These are phyloP conservation scores for Callinectes sapidus DNA, from an alignment of 2,888 invertebrate genomes.

Conservation along the genomic window DNA sequence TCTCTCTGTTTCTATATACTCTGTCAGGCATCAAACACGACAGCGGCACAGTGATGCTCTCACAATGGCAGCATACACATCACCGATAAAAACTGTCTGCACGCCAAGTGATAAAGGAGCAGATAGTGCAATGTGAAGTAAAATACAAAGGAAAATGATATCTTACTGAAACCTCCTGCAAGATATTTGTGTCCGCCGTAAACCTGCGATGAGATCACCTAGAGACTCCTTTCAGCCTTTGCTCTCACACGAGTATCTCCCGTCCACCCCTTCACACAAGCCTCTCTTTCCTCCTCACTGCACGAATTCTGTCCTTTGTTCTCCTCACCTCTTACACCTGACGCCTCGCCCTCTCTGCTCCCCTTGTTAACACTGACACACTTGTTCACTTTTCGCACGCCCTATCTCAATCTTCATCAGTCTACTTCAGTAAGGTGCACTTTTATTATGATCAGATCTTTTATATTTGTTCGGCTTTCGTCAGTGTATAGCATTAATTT, in stretches of 20 bases:
- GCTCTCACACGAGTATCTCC: background rate
- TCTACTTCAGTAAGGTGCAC: background rate
- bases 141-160: background rate
- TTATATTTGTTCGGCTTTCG: background rate
- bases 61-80: background rate
- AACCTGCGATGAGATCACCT: background rate
- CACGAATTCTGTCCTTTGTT: background rate
- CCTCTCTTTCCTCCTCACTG: background rate
- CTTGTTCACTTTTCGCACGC: background rate
- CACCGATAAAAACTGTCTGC: background rate
- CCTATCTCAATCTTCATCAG: background rate
- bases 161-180: background rate
- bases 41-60: background rate
- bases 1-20: background rate
- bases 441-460: background rate
- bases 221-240: background rate
- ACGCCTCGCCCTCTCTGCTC: background rate
- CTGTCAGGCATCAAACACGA: background rate
- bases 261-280: background rate
- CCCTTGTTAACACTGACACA: background rate
- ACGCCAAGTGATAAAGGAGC: too few species aligned
- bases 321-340: background rate
- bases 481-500: background rate
- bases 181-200: background rate
- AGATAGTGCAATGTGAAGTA: background rate